phyloP scores from a whole-genome alignment of 2,797 vertebrate genomes.

The Hozukius guyotensis region DNA sequence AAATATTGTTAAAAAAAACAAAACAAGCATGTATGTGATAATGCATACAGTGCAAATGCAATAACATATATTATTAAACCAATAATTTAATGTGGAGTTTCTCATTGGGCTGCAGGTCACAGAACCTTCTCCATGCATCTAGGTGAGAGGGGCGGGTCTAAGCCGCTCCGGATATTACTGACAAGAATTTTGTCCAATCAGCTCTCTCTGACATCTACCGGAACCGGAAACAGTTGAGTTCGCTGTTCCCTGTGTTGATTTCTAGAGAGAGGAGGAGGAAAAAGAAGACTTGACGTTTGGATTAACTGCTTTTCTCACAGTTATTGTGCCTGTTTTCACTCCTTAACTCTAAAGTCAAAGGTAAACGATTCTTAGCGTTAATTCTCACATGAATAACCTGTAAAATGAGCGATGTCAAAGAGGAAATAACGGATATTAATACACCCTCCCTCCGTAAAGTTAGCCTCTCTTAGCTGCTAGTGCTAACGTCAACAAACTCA shows the following conservation, averaged over 20 bases:
- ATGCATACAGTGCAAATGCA: background rate
- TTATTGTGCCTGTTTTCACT: constrained; percentile 45
- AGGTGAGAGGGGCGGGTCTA: constrained; percentile 37
- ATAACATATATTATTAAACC: background rate
- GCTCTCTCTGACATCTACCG: background rate
- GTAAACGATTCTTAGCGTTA: constrained; percentile 61
- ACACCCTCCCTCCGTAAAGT: constrained; percentile 58
- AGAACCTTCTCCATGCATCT: constrained; percentile 19
- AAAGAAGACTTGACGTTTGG: constrained; percentile 73
- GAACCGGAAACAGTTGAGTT: constrained; percentile 65
- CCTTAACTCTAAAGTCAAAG: constrained; percentile 66
- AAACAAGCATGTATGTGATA: background rate
- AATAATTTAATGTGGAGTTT: background rate
- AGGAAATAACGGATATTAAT: constrained; percentile 32
- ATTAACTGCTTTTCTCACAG: constrained; percentile 58
- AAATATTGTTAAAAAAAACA: no score
- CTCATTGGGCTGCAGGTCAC: no score
- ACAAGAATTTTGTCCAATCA: constrained; percentile 67
- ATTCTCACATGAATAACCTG: constrained; percentile 16
- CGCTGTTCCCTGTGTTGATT: constrained; percentile 67
- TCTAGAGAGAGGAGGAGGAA: constrained; percentile 70
- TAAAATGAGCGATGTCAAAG: constrained; percentile 38
- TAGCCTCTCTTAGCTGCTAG: constrained; percentile 69
- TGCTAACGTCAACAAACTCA: constrained; percentile 71
- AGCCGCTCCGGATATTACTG: background rate